Conservation (phyloP, 2,888 invertebrate species). For the Eupithecia pulchellata region DNA sequence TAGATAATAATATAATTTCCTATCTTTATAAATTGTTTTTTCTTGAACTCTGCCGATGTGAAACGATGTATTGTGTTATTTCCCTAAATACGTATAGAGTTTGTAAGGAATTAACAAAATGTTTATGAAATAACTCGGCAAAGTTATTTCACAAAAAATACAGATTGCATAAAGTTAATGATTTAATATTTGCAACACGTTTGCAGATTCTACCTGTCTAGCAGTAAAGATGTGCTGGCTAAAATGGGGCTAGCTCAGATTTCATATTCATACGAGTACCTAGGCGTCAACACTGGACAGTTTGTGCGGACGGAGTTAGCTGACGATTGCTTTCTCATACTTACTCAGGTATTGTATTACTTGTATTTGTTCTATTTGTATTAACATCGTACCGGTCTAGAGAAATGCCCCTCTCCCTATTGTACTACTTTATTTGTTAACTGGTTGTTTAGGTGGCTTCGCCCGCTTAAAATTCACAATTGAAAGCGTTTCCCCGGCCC, state of each 20-base stretch:
- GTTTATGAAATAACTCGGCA: background rate
- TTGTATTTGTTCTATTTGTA: background rate
- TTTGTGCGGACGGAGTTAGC: slow-evolving; percentile 98
- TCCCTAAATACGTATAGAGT: background rate
- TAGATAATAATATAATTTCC: too few relatives aligned
- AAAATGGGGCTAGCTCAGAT: slow-evolving; percentile 98
- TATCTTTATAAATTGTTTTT: too few relatives aligned
- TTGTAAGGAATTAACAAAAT: background rate
- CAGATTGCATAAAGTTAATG: background rate
- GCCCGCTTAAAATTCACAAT: background rate
- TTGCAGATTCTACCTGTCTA: slow-evolving; percentile 88
- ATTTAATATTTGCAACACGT: background rate
- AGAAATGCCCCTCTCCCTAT: background rate
- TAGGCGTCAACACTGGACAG: slow-evolving; percentile 96
- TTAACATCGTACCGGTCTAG: background rate
- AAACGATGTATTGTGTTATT: too few relatives aligned
- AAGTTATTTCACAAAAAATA: background rate
- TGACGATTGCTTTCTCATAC: slow-evolving; percentile 98
- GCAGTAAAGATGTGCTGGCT: slow-evolving; percentile 87
- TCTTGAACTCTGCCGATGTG: too few relatives aligned
- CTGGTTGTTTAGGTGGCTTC: background rate
- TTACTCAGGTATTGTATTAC: slow-evolving; percentile 90
- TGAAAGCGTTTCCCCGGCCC: too few relatives aligned
- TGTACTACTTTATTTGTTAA: background rate
- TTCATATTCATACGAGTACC: slow-evolving; percentile 98